Conservation (phyloP, 2,113 vertebrate species). For the Onychostoma macrolepis region DNA sequence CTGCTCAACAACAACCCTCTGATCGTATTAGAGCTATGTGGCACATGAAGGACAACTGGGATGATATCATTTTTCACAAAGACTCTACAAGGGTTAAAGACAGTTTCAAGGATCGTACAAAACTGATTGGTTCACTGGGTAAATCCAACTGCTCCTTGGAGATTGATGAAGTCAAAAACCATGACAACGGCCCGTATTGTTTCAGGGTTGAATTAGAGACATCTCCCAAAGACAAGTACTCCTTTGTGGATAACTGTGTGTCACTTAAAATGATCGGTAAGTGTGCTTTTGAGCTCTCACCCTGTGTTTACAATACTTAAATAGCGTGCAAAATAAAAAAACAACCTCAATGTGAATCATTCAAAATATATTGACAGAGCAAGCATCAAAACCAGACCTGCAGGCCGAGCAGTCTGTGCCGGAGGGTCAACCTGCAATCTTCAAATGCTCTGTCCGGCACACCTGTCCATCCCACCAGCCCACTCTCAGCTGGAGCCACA, state of each 20-base stretch:
- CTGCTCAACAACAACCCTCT: background rate
- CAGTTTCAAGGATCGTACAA: slow-evolving; percentile 57
- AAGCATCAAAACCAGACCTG: slow-evolving; percentile 36
- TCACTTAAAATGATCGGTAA: slow-evolving; percentile 48
- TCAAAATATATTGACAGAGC: slow-evolving; percentile 40
- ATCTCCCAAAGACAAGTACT: slow-evolving; percentile 50
- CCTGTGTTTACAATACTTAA: background rate
- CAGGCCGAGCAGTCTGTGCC: background rate
- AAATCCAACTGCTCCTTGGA: slow-evolving; percentile 67
- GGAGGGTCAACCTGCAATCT: slow-evolving; percentile 40
- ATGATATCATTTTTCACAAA: background rate
- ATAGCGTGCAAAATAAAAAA: background rate
- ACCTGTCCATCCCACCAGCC: slow-evolving; percentile 64
- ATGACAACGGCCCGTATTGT: slow-evolving; percentile 69
- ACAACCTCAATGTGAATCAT: background rate
- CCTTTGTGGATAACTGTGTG: slow-evolving; percentile 61
- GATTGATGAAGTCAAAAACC: slow-evolving; percentile 51
- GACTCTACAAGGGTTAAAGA: fast-evolving
- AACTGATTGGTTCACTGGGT: slow-evolving; percentile 58
- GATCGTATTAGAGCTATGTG: slow-evolving; percentile 63
- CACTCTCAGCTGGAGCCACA: slow-evolving; percentile 61
- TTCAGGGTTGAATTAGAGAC: slow-evolving; percentile 62
- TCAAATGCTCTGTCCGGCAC: slow-evolving; percentile 64
- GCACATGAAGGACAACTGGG: fast-evolving
- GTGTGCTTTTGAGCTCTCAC: slow-evolving; percentile 21